Percentiles rank a stretch among this genome's conserved stretches.
These are phyloP conservation scores for Aphaenogaster ashmeadi DNA, from an alignment of 1,140 invertebrate species.

Conservation along the genomic window DNA sequence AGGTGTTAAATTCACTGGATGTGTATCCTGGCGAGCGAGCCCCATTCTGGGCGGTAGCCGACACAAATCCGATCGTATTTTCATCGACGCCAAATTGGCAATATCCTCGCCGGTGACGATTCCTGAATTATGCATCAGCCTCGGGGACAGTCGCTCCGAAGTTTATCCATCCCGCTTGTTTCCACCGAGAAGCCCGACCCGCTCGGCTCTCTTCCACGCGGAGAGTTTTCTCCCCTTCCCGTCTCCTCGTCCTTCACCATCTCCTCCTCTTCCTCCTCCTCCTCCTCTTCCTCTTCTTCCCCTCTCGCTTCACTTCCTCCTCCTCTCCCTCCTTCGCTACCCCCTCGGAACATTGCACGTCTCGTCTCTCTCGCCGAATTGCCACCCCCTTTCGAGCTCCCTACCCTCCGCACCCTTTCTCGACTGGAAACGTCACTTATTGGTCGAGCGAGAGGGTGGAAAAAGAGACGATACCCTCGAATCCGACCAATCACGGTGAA, in stretches of 20 bases:
- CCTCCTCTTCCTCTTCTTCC: slow-evolving; percentile 1
- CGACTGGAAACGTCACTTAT: slow-evolving; percentile 84
- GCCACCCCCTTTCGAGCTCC: slow-evolving; percentile 55
- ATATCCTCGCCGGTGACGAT: slow-evolving; percentile 88
- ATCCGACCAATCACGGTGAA: slow-evolving; percentile 77
- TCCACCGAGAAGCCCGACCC: slow-evolving; percentile 78
- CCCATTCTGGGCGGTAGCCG: slow-evolving; percentile 77
- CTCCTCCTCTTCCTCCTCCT: not conserved
- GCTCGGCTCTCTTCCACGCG: slow-evolving; percentile 70
- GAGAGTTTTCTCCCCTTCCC: slow-evolving; percentile 70
- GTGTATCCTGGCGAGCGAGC: slow-evolving; percentile 68
- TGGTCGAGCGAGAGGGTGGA: slow-evolving; percentile 76
- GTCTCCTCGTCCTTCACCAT: slow-evolving; percentile 45
- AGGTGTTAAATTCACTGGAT: slow-evolving; percentile 86
- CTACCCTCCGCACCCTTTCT: slow-evolving; percentile 78
- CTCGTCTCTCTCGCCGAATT: slow-evolving; percentile 62
- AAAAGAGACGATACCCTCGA: slow-evolving; percentile 75
- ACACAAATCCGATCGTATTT: slow-evolving; percentile 88
- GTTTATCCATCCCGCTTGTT: slow-evolving; percentile 87
- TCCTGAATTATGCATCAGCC: slow-evolving; percentile 88
- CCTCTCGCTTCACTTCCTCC: slow-evolving; percentile 26
- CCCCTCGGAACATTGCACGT: slow-evolving; percentile 76
- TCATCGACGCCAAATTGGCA: slow-evolving; percentile 88
- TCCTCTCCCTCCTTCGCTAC: slow-evolving; percentile 56
- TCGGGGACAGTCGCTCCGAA: slow-evolving; percentile 87